Evolutionary conservation across 2,888 invertebrate genomes (phyloP).

Genomic region (Caradrina clavipalpis): DNA sequence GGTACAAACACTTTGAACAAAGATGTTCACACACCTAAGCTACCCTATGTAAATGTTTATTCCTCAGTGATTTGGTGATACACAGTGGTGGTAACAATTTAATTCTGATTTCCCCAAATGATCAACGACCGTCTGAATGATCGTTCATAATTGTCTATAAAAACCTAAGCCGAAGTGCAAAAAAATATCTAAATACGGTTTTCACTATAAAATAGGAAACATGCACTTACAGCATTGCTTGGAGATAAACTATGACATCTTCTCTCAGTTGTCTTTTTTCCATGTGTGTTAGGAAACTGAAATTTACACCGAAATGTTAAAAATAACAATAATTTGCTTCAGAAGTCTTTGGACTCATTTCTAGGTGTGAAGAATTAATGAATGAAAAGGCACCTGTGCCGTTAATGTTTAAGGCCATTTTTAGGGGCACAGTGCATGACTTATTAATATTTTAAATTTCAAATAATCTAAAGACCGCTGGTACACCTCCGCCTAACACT

Average conservation of each 20-base stretch:
- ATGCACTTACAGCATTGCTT: slow-evolving; percentile 68
- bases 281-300: slow-evolving; percentile 62
- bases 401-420: too few relatives aligned
- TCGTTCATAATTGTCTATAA: background rate
- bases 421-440: too few relatives aligned
- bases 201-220: background rate
- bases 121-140: background rate
- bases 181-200: too few relatives aligned
- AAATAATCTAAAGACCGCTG: too few relatives aligned
- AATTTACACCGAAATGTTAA: slow-evolving; percentile 2
- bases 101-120: background rate
- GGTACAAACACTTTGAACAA: too few relatives aligned
- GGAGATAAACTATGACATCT: slow-evolving; percentile 81
- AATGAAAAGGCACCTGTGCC: background rate
- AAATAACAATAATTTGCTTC: background rate
- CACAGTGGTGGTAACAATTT: too few relatives aligned
- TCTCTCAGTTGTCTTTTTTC: slow-evolving; percentile 66
- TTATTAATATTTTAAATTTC: too few relatives aligned
- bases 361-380: background rate
- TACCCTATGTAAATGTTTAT: too few relatives aligned
- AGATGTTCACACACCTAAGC: too few relatives aligned
- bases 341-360: background rate
- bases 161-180: background rate
- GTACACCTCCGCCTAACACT: too few relatives aligned
- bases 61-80: too few relatives aligned